Base-by-base conservation (phyloP, 2,113 vertebrate genomes). In the Copsychus sechellarum region DNA sequence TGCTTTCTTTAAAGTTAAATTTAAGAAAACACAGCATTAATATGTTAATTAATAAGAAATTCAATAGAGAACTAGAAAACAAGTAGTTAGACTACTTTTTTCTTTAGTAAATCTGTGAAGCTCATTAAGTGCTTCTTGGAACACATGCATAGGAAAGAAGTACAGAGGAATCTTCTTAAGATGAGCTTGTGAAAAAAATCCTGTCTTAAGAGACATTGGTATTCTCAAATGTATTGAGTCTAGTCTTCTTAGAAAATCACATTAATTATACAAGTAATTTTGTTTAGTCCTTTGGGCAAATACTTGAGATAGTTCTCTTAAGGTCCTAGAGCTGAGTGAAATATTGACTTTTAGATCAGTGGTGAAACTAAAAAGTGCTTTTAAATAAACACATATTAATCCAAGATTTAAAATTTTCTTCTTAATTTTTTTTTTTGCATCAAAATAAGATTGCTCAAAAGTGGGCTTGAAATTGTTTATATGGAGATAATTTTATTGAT, bases 21-120 rank as follows among this genome's bases (percentile, higher is more conserved):
- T 97, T 97, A 96, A 97, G 96, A 97, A 98, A 98, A 97, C 92
- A 97, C 86, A 97, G 65, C 84, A 95, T 97, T 97, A 97, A 97
- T 97, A 97, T 97, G 97, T 97, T 98, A 97, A 98, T 98, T 98
- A 98, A 97, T 96, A 97, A 97, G 97, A 97, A 96, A 97, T 97
- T 97, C 96, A 91, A 88, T 90, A 69, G 90, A 93, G 95, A 97
- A 93, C 91, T 96, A 97, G 96, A 89, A 97, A 97, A 82, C 90
- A 96, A 97, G 96, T 97, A 94, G 94, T 92, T 96, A 86, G 92
- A 91, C 82, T 93, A 82, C 60, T 81, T 96, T 97, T 97, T 94
- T 95, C 94, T 97, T 88, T 94, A 71, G 92, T 96, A 96, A 90
- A 81, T 96, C 96, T 97, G 84, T 88, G 94, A 98, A 97, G 92